Percentiles rank a stretch among this genome's conserved stretches.
These are phyloP conservation scores for Lasaia peninsularis DNA, from an alignment of 1,140 invertebrate genomes.

Conservation along the genomic window DNA sequence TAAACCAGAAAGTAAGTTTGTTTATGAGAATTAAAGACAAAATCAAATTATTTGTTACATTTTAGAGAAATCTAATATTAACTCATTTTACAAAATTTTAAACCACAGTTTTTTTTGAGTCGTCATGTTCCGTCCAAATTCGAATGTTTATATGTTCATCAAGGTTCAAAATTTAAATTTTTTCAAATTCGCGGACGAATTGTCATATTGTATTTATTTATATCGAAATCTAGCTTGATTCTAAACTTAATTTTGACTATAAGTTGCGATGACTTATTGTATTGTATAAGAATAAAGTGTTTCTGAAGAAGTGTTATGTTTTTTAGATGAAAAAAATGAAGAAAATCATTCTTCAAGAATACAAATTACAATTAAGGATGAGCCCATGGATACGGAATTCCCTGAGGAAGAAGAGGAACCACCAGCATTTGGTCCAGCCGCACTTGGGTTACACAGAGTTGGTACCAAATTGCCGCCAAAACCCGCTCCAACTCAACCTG, in stretches of 20 bases:
- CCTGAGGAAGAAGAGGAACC: constrained; percentile 82
- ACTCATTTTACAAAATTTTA: constrained; percentile 28
- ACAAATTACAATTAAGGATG: constrained; percentile 76
- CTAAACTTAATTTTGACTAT: constrained; percentile 5
- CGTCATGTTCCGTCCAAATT: constrained; percentile 29
- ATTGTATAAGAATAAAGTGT: constrained; percentile 1
- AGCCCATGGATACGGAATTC: constrained; percentile 80
- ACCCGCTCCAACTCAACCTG: constrained; percentile 82
- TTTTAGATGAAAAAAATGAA: constrained; percentile 46
- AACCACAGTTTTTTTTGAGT: constrained; percentile 26
- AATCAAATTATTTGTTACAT: constrained; percentile 11
- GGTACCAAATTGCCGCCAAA: constrained; percentile 85
- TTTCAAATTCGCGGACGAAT: constrained; percentile 68
- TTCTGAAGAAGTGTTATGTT: background rate
- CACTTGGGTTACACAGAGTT: constrained; percentile 87
- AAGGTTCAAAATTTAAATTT: constrained; percentile 76
- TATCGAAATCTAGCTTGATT: constrained; percentile 22
- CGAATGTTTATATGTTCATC: constrained; percentile 33
- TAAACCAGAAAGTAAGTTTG: constrained; percentile 85
- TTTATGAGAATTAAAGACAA: constrained; percentile 44
- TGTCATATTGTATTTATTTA: constrained; percentile 39
- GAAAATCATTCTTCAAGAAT: constrained; percentile 57
- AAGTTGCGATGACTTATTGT: background rate
- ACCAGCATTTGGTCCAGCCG: constrained; percentile 84
- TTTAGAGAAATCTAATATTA: constrained; percentile 12